Evolutionary conservation across 2,888 invertebrate genomes (phyloP).

Genomic region (Invenusta paracnida): DNA sequence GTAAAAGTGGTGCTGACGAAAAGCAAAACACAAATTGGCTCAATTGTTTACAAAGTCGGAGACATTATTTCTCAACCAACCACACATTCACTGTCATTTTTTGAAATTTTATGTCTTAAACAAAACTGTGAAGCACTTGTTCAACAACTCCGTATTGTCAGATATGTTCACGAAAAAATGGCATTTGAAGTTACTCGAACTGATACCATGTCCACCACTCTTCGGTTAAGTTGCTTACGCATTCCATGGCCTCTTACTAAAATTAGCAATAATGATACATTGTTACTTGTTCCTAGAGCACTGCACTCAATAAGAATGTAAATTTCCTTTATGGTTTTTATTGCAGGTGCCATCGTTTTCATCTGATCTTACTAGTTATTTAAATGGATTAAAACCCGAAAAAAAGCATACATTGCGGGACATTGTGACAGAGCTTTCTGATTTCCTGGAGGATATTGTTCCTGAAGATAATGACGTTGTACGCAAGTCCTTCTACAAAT

Average conservation of each 20-base stretch:
- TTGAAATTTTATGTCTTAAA: no score
- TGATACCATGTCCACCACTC: neutral
- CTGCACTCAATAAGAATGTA: no score
- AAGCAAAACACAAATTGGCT: neutral
- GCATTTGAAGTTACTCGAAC: neutral
- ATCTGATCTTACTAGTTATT: neutral
- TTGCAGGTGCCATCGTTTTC: neutral
- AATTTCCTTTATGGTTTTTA: no score
- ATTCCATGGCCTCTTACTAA: neutral
- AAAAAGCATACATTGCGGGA: neutral
- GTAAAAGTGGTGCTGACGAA: neutral
- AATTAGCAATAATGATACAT: no score
- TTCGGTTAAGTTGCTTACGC: neutral
- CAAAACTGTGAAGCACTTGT: no score
- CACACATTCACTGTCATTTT: no score
- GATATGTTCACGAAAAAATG: neutral
- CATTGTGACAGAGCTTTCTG: neutral
- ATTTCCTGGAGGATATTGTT: neutral
- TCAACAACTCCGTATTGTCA: no score
- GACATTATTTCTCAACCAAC: no score
- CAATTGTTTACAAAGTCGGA: neutral
- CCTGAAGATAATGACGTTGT: neutral
- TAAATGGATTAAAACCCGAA: neutral
- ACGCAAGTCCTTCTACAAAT: neutral
- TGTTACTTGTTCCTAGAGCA: no score